Evolutionary conservation across 2,113 vertebrate species (phyloP), one percentile per base, ranked within the genome.

Genomic region (Sterna hirundo): DNA sequence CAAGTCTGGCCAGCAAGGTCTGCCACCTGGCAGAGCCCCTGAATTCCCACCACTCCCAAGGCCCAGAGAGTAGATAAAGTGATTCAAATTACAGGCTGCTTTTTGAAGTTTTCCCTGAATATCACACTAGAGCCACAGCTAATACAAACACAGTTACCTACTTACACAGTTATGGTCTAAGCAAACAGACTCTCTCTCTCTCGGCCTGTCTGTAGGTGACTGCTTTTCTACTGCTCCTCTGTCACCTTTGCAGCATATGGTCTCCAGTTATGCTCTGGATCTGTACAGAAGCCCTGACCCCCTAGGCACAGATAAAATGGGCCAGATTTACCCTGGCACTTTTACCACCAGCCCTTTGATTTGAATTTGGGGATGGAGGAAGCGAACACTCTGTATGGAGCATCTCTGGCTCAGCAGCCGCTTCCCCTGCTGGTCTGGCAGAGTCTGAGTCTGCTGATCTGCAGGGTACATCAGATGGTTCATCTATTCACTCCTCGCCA

Each of bases 401-500:
- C 75, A 91, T 85, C 91, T 94, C 89, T 94, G 89, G 93, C 94
- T 93, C 71, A 77, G 84, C 34, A 74, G 74, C 58, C 13, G 0
- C 83, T 87, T 91, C 92, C 69, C 69, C 83, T 93, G 86, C 94
- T 95, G 88, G 64, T 93, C 92, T 97, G 92, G 92, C 94, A 95
- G 64, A 62, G 66, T 57, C 66, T 3, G 8, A 91, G 83, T 84
- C 86, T 92, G 91, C 70, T 94, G 91, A 92, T 97, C 94, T 82
- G 65, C 93, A 85, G 77, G 91, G 81, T 91, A 91, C 75, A 91
- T 96, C 96, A 95, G 91, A 95, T 97, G 91, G 86, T 40, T 91
- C 93, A 96, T 87, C 86, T 95, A 94, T 97, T 95, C 93, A 97
- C 86, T 85, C 46, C 60, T 91, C 34, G 81, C 93, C 93, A 95